phyloP scores from a whole-genome alignment of 2,888 invertebrate genomes.

The Heliconius aoede region DNA sequence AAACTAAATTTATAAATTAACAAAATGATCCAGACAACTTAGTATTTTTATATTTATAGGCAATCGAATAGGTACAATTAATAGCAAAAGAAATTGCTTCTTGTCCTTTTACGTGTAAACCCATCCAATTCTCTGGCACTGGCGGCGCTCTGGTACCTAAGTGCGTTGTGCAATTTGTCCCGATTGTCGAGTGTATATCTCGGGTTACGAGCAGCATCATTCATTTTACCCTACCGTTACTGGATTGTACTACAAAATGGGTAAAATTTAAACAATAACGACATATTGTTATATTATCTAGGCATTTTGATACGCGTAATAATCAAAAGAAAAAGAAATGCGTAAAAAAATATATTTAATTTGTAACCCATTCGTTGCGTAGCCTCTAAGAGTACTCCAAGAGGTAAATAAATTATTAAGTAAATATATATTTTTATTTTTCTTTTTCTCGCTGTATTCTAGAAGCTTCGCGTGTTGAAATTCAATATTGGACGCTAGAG shows the following conservation, averaged over 20 bases:
- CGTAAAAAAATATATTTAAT: no score
- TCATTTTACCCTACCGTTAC: conserved; percentile 3
- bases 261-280: neutral
- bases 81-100: conserved; percentile 19
- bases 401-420: no score
- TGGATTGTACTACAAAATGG: neutral
- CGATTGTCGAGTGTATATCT: conserved; percentile 33
- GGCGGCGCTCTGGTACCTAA: conserved; percentile 25
- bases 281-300: neutral
- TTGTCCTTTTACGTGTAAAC: conserved; percentile 19
- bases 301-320: neutral
- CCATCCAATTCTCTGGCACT: conserved; percentile 22
- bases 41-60: neutral
- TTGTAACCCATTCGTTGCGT: no score
- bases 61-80: conserved; percentile 3
- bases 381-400: no score
- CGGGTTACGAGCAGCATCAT: conserved; percentile 17
- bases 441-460: no score
- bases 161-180: conserved; percentile 33
- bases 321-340: neutral
- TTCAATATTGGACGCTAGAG: no score
- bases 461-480: no score
- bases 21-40: neutral
- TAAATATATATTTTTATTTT: no score
- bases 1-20: neutral